These are phyloP conservation scores for Altica lythri DNA, from an alignment of 2,888 invertebrate species.

Conservation along the genomic window DNA sequence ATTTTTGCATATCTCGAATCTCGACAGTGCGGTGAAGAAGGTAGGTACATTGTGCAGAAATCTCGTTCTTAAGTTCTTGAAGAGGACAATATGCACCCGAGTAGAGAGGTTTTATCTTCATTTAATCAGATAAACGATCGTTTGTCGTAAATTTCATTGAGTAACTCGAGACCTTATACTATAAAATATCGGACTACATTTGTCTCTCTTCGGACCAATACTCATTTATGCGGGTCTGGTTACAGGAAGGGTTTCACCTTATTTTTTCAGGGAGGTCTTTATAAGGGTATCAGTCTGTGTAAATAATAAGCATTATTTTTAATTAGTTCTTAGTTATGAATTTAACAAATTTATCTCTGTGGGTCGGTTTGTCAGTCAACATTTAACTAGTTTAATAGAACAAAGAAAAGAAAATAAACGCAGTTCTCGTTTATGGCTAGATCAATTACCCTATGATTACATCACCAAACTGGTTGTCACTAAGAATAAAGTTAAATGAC, in stretches of 20 bases:
- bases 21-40: not conserved
- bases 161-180: conserved; percentile 46
- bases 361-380: too few species aligned
- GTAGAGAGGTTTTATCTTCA: conserved; percentile 30
- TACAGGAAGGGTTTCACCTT: conserved; percentile 9
- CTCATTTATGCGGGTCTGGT: conserved; percentile 10
- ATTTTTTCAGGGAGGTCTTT: not conserved
- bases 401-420: too few species aligned
- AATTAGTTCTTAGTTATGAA: too few species aligned
- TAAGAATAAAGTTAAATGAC: too few species aligned
- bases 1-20: conserved; percentile 11
- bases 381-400: too few species aligned
- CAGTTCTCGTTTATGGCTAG: too few species aligned
- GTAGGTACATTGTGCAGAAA: not conserved
- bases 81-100: conserved; percentile 39
- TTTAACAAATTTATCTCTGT: too few species aligned
- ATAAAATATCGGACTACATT: conserved; percentile 51
- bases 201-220: not conserved
- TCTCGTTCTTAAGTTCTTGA: conserved; percentile 2
- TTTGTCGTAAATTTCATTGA: conserved; percentile 45
- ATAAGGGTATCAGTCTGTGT: too few species aligned
- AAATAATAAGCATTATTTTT: too few species aligned
- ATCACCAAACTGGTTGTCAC: too few species aligned
- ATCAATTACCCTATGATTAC: too few species aligned
- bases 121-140: conserved; percentile 41